Conservation (phyloP, 2,113 vertebrate genomes). For the Seriola aureovittata region DNA sequence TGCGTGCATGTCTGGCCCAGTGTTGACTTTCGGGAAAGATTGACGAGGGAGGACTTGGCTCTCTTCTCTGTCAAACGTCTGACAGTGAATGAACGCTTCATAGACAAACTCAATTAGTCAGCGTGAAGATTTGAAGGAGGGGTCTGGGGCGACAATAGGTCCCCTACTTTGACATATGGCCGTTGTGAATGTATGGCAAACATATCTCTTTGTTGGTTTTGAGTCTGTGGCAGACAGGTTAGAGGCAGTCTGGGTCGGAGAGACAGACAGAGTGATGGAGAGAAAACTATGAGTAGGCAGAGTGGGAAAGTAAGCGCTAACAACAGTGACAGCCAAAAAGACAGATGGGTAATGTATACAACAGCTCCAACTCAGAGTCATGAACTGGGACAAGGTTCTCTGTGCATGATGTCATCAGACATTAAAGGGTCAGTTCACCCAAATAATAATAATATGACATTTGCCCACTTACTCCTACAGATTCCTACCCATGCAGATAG, state of each 20-base stretch:
- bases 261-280: constrained; percentile 29
- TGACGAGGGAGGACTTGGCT: constrained; percentile 71
- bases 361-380: neutral
- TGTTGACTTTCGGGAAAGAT: constrained; percentile 79
- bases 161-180: constrained; percentile 65
- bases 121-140: constrained; percentile 68
- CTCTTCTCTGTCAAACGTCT: constrained; percentile 68
- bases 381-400: constrained; percentile 12
- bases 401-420: constrained; percentile 10
- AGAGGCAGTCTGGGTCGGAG: constrained; percentile 39
- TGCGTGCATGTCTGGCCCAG: constrained; percentile 67
- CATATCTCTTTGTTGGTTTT: constrained; percentile 59
- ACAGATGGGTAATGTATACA: constrained; percentile 30
- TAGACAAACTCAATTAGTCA: constrained; percentile 79
- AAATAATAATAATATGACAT: neutral
- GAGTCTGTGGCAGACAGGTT: constrained; percentile 63
- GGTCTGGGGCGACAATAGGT: constrained; percentile 64
- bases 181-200: constrained; percentile 64
- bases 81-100: constrained; percentile 73
- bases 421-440: neutral
- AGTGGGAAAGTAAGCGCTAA: neutral
- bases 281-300: neutral
- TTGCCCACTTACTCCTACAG: neutral
- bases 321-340: constrained; percentile 15
- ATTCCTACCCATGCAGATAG: neutral